Conservation (phyloP, 1,140 invertebrate genomes). For the Formica exsecta region DNA sequence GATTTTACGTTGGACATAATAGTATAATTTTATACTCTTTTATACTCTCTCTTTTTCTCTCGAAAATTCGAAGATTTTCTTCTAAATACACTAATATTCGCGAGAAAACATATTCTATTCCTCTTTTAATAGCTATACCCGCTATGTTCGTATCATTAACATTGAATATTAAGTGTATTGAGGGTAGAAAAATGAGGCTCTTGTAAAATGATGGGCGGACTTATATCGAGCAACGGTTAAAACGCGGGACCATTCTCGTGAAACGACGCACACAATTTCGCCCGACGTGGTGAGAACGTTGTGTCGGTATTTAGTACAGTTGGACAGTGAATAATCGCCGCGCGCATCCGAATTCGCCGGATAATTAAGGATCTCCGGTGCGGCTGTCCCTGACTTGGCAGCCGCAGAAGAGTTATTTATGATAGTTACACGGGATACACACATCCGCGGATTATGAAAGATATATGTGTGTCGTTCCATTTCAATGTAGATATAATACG, state of each 20-base stretch:
- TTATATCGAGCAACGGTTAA: neutral
- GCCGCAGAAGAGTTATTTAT: slow-evolving; percentile 33
- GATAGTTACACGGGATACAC: slow-evolving; percentile 6
- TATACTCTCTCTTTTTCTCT: neutral
- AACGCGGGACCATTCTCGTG: neutral
- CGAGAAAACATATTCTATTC: slow-evolving; percentile 4
- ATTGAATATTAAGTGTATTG: neutral
- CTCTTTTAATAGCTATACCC: neutral
- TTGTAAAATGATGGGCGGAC: neutral
- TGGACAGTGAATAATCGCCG: slow-evolving; percentile 61
- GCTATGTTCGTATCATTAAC: neutral
- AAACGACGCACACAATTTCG: neutral
- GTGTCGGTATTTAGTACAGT: slow-evolving; percentile 32
- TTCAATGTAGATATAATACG: slow-evolving; percentile 17
- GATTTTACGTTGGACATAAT: slow-evolving; percentile 3
- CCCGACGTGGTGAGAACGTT: neutral
- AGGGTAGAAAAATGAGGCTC: neutral
- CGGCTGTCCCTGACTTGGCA: neutral
- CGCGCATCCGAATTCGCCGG: slow-evolving; percentile 46
- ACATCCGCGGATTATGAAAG: neutral
- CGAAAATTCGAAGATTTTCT: neutral
- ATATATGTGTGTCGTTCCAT: neutral
- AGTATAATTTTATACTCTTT: neutral
- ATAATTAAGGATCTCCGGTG: slow-evolving; percentile 59
- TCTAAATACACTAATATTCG: neutral